Percentiles rank a stretch among this genome's conserved stretches.
phyloP scores from a whole-genome alignment of 2,797 vertebrate genomes.

The Sphaeramia orbicularis region DNA sequence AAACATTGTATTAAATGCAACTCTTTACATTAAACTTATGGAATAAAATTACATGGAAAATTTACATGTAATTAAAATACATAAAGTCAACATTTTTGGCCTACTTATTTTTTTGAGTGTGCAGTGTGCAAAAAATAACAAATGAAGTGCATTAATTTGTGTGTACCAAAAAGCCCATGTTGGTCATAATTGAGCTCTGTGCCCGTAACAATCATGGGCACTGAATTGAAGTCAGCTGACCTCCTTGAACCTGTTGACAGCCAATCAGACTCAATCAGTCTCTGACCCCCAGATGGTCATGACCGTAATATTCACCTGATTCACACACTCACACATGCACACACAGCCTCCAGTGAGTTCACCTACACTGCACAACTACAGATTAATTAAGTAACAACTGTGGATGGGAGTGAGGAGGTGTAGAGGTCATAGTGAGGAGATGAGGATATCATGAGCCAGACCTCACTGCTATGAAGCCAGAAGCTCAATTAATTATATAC shows the following conservation, averaged over 20 bases:
- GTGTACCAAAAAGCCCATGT: neutral
- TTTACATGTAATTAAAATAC: too few relatives aligned
- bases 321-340: conserved; percentile 9
- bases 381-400: conserved; percentile 19
- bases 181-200: neutral
- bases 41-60: too few relatives aligned
- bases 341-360: neutral
- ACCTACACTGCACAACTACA: neutral
- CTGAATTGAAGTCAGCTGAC: neutral
- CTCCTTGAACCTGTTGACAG: conserved; percentile 20
- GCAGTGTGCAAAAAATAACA: neutral
- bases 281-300: conserved; percentile 1
- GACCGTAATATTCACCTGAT: conserved; percentile 23
- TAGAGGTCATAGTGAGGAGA: neutral
- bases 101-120: too few relatives aligned
- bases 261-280: conserved; percentile 18
- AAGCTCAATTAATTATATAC: conserved; percentile 1
- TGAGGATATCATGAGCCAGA: neutral
- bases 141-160: neutral
- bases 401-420: conserved; percentile 4
- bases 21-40: too few relatives aligned
- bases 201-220: neutral
- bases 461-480: neutral
- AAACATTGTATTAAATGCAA: too few relatives aligned
- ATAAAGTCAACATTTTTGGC: too few relatives aligned